phyloP scores from a whole-genome alignment of 1,140 invertebrate genomes.

The Drosophila nigromelanica region DNA sequence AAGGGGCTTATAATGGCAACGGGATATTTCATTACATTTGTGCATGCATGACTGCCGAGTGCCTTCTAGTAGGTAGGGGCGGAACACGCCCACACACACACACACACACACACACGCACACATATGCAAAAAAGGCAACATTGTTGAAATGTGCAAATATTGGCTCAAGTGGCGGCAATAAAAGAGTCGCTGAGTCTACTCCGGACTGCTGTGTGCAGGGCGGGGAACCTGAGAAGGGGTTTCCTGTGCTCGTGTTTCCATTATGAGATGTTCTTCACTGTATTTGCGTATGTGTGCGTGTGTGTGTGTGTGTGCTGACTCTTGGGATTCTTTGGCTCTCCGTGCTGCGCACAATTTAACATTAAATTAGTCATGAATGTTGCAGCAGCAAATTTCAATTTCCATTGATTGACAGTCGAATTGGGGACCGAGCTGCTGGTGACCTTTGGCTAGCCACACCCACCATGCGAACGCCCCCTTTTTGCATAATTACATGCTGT shows the following conservation, averaged over 20 bases:
- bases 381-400: conserved; percentile 67
- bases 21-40: conserved; percentile 82
- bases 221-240: background rate
- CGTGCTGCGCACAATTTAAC: conserved; percentile 64
- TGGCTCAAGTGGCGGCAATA: conserved; percentile 79
- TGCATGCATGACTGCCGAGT: conserved; percentile 67
- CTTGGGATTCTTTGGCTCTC: conserved; percentile 17
- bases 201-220: background rate
- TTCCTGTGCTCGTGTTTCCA: conserved; percentile 34
- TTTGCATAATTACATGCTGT: conserved; percentile 67
- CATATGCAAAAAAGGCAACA: conserved; percentile 52
- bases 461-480: conserved; percentile 9
- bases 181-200: conserved; percentile 53
- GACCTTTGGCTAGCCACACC: conserved; percentile 19
- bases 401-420: conserved; percentile 57
- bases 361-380: conserved; percentile 65
- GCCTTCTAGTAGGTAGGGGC: conserved; percentile 7
- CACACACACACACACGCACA: conserved; percentile 14
- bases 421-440: conserved; percentile 2
- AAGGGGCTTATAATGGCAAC: conserved; percentile 56
- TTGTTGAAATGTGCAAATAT: conserved; percentile 81
- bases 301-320: too few relatives aligned
- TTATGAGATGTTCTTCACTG: conserved; percentile 24
- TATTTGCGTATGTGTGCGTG: too few relatives aligned
- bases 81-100: conserved; percentile 13